Evolutionary conservation across 2,888 invertebrate genomes (phyloP), one percentile per base, ranked within the genome.

Genomic region (Teinopalpus imperialis): DNA sequence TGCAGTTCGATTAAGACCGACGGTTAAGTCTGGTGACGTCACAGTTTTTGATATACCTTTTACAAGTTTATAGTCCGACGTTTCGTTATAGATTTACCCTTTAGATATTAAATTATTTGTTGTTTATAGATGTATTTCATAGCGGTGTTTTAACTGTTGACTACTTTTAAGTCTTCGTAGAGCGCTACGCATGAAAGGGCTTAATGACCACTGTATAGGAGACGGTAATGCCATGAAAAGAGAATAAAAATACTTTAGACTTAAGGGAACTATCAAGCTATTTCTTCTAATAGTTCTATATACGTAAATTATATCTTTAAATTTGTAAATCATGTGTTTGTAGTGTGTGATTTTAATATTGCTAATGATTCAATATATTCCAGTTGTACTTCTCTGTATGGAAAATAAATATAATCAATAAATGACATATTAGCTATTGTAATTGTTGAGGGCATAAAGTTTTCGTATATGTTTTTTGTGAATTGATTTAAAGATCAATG

Each of bases 121-220:
- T 72, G 69, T 67, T 62, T 61, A 66, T 72, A 69, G 59, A 53
- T 62, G 69, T 73, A 74, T 74, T 74, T 74, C 72, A 69, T 78
- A 77, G 72, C 72, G 69, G 71, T 73, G 72, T 77, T 78, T 78
- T 74, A 45, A 55, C 81, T 81, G 87, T 87, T 87, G 76, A 85
- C 87, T 87, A 87, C 87, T 87, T 86, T 62, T 87, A 87, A 87
- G 59, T 59, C 63, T 51, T 68, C 62, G 62, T 78, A 73, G 68
- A 69, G 58, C 60, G 78, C 75, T 73, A 69, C 59, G 72, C 70
- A 59, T 27, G 7, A 2, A 18, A 10, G 5, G 10, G 26, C 13
- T 14, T 23, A 2, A 53, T 60, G 41, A 34, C 34, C 43, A 14
- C n/a, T 37, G 14, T 35, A 29, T 8, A 12, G 16, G 9, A 20